Conservation (phyloP, 2,888 invertebrate species). For the Acronicta leporina region DNA sequence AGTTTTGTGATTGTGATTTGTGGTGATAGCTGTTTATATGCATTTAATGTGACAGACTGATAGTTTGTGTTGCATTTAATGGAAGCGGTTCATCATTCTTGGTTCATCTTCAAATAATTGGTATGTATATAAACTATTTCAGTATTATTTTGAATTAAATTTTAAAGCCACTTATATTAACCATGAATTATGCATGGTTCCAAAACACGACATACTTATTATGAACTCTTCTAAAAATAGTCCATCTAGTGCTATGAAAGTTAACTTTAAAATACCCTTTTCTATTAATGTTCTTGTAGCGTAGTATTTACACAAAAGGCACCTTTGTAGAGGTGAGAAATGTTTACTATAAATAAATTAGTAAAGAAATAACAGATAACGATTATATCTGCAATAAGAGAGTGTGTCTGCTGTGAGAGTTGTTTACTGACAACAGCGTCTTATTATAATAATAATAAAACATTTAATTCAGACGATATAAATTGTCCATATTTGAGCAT, state of each 20-base stretch:
- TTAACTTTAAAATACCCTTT: background rate
- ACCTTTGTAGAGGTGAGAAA: conserved; percentile 9
- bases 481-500: no score
- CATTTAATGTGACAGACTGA: conserved; percentile 10
- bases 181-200: no score
- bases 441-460: no score
- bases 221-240: no score
- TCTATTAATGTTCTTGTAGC: conserved; percentile 1
- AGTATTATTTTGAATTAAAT: background rate
- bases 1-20: conserved; percentile 8
- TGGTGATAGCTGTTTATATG: conserved; percentile 6
- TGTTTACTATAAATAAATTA: conserved; percentile 8
- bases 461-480: no score
- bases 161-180: no score
- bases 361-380: background rate
- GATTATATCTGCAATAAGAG: background rate
- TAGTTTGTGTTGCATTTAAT: conserved; percentile 9
- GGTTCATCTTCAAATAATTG: conserved; percentile 4
- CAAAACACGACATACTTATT: no score
- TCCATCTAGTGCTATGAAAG: no score
- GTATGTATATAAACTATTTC: conserved; percentile 31
- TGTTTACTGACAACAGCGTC: background rate
- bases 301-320: background rate
- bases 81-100: background rate
- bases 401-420: no score